A percentile compares a stretch with the other conserved stretches of the same genome.
Conservation (phyloP, 2,797 vertebrate genomes). For the Eidolon dupreanum region DNA sequence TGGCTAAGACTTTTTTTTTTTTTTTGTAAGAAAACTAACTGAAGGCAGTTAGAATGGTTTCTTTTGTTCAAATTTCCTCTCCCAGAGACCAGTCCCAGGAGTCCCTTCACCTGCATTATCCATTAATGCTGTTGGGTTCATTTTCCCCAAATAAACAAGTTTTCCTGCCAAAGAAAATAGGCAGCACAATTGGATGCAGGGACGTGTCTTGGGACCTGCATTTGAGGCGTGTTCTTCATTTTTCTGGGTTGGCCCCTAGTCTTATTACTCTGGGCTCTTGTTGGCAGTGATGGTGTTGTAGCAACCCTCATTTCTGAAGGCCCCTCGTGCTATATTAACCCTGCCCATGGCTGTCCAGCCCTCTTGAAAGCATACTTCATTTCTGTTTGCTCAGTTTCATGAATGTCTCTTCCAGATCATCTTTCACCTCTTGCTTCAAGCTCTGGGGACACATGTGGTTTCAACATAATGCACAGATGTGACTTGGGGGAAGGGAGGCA, state of each 20-base stretch:
- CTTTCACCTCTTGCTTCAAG: conserved; percentile 67
- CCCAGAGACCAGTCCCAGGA: conserved; percentile 50
- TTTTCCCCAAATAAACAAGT: conserved; percentile 75
- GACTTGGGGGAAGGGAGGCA: conserved; percentile 14
- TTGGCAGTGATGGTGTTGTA: rapidly evolving
- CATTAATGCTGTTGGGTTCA: conserved; percentile 71
- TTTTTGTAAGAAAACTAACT: conserved; percentile 18
- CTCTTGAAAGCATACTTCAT: conserved; percentile 46
- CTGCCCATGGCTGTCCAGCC: background rate
- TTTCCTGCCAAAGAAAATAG: conserved; percentile 69
- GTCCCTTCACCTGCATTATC: conserved; percentile 78
- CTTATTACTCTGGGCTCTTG: background rate
- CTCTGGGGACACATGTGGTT: conserved; percentile 73
- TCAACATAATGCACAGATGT: conserved; percentile 71
- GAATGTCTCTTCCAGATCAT: conserved; percentile 61
- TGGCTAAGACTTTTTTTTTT: conserved; percentile 6
- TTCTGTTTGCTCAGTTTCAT: conserved; percentile 61
- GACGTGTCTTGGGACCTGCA: background rate
- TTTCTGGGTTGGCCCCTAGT: background rate
- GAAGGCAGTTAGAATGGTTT: conserved; percentile 61
- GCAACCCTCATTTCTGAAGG: background rate
- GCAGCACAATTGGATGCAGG: background rate
- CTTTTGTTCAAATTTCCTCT: conserved; percentile 77
- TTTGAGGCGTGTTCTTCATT: background rate
- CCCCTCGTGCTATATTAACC: background rate